These are phyloP conservation scores for Drosophila insularis DNA, from an alignment of 1,140 invertebrate species.

Conservation along the genomic window DNA sequence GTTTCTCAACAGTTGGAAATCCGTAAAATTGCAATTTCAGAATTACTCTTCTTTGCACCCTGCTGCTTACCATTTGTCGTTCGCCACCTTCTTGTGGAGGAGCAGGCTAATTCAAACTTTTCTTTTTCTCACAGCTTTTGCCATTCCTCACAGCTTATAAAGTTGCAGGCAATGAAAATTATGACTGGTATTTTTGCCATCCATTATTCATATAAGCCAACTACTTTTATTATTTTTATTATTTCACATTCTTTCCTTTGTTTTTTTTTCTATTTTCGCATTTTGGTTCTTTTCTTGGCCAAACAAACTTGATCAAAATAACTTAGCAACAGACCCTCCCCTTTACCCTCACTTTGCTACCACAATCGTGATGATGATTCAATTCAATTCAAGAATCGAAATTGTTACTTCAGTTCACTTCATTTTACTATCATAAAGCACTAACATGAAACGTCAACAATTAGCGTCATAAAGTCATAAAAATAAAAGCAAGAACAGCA, in stretches of 20 bases:
- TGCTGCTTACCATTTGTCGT: too few relatives aligned
- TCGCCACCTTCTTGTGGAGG: too few relatives aligned
- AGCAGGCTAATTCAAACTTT: neutral
- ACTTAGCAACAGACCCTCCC: neutral
- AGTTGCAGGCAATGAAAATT: slow-evolving; percentile 2
- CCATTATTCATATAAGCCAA: neutral
- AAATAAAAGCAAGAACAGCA: neutral
- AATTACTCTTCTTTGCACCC: too few relatives aligned
- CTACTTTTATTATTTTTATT: slow-evolving; percentile 2
- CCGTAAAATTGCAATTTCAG: neutral
- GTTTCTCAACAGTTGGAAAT: neutral
- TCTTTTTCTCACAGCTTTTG: neutral
- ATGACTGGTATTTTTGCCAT: neutral
- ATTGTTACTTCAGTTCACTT: slow-evolving; percentile 37
- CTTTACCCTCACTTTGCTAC: neutral
- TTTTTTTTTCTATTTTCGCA: neutral
- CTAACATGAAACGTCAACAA: slow-evolving; percentile 25
- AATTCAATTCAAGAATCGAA: slow-evolving; percentile 24
- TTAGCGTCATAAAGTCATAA: slow-evolving; percentile 56
- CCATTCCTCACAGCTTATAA: neutral
- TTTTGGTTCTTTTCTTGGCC: neutral
- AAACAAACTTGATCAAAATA: slow-evolving; percentile 2
- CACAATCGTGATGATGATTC: slow-evolving; percentile 26
- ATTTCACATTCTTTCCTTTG: neutral
- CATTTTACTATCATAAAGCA: slow-evolving; percentile 50